Conservation (phyloP, 2,888 invertebrate genomes). For the Caenorhabditis sinica region DNA sequence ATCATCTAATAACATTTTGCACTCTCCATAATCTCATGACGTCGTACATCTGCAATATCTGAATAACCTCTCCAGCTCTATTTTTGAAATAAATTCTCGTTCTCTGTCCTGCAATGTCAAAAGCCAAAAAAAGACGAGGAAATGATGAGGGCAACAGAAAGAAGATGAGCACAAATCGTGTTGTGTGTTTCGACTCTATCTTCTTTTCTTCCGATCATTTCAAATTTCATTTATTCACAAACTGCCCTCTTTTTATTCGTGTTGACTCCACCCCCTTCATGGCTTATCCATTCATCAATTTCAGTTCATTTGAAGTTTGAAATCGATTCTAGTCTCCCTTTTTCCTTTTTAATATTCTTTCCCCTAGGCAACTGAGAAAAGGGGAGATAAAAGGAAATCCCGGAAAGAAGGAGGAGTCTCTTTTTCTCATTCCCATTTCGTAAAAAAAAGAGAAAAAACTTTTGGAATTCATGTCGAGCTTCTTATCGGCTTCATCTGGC, state of each 20-base stretch:
- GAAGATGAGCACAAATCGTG: constrained; percentile 46
- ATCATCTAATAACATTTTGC: constrained; percentile 1
- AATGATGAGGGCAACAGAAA: constrained; percentile 23
- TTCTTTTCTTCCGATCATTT: constrained; percentile 27
- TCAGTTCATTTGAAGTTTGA: constrained; percentile 23
- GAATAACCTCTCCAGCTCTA: constrained; percentile 11
- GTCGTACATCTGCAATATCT: constrained; percentile 10
- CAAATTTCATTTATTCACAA: constrained; percentile 53
- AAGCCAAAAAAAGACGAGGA: constrained; percentile 16
- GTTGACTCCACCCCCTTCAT: constrained; percentile 13
- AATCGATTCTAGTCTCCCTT: neutral
- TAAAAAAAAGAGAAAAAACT: constrained; percentile 13
- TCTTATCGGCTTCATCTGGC: constrained; percentile 34
- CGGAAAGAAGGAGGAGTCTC: constrained; percentile 28
- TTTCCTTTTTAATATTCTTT: neutral
- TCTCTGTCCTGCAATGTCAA: constrained; percentile 14
- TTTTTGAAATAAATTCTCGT: constrained; percentile 22
- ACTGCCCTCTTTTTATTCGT: neutral
- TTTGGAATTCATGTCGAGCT: constrained; percentile 45
- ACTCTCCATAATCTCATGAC: constrained; percentile 1
- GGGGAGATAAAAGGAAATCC: neutral
- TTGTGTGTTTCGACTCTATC: constrained; percentile 48
- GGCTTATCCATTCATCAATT: constrained; percentile 25
- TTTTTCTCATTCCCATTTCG: neutral
- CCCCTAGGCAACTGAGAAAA: neutral